Base-by-base conservation (phyloP, 2,888 invertebrate genomes). In the Strigamia crassipes region DNA sequence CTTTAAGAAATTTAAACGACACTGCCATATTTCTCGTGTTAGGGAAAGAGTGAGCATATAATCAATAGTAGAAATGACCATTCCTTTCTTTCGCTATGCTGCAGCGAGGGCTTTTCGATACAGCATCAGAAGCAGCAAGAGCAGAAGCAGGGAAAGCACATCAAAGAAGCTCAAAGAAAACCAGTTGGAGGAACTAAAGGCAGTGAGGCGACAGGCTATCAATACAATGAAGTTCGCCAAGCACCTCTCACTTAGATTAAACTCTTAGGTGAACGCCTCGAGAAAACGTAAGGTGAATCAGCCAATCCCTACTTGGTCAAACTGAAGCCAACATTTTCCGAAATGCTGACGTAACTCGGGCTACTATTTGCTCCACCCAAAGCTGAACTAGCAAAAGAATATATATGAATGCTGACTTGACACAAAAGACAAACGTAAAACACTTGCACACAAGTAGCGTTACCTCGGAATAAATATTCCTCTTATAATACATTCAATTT, bases 191-290 rank as follows among this genome's bases (percentile, higher is more conserved):
- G 73, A 73, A 73, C 73, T 73, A 73, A 73, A 73, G 31, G 27
- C 73, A 73, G 73, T 73, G 73, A 73, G 73, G 73, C 73, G 73
- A 73, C 73, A 73, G 73, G 73, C 73, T 73, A 73, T 73, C 73
- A 73, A 27, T 73, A 73, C 73, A 73, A 73, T 73, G 73, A 73
- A 73, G 73, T 73, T 73, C 73, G 73, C 73, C 73, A 73, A 73
- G 73, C 73, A 73, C 73, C 73, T 73, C 73, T 73, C 73, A 73
- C 73, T 73, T 73, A 73, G 73, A 73, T 73, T 73, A 73, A 73
- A 73, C 73, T 73, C 73, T 73, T 73, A 73, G 73, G 73, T 73
- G 73, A 73, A 73, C 31, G 73, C 73, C 73, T 73, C 27, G 15
- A 18, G 56, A 56, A 56, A 56, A 56, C 56, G 15, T 56, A 73